A percentile compares a stretch with the other conserved stretches of the same genome.
Conservation (phyloP, 1,140 invertebrate species). For the Bursaphelenchus mucronatus region DNA sequence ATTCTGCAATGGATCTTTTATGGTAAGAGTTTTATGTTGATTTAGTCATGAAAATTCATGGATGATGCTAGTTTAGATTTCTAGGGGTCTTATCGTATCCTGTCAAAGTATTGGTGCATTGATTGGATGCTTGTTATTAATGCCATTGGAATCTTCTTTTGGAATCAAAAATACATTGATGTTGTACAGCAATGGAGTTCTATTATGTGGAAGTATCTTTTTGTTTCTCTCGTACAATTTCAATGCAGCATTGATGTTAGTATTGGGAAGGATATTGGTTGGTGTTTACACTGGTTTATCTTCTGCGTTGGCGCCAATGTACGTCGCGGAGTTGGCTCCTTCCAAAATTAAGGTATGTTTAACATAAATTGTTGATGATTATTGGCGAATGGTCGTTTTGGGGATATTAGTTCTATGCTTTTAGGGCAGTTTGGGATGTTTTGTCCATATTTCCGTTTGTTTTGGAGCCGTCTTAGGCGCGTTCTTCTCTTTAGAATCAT, state of each 20-base stretch:
- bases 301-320: constrained; percentile 26
- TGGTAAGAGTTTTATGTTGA: constrained; percentile 13
- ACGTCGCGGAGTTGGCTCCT: constrained; percentile 27
- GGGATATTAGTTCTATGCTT: constrained; percentile 1
- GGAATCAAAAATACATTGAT: constrained; percentile 18
- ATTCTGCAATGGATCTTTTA: constrained; percentile 9
- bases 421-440: constrained; percentile 27
- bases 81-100: constrained; percentile 22
- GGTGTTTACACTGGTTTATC: constrained; percentile 28
- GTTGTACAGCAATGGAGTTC: constrained; percentile 22
- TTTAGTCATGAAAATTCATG: too few species aligned
- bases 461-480: constrained; percentile 20
- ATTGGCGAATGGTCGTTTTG: background rate
- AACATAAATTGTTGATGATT: background rate
- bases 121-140: constrained; percentile 22
- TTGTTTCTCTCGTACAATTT: constrained; percentile 28
- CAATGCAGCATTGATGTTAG: constrained; percentile 17
- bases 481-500: constrained; percentile 20
- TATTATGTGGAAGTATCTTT: constrained; percentile 17
- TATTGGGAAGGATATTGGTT: constrained; percentile 21
- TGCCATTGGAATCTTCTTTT: constrained; percentile 19
- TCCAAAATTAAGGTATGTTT: constrained; percentile 27
- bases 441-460: constrained; percentile 30
- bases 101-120: constrained; percentile 26
- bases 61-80: background rate